Base-by-base conservation (phyloP, 2,888 invertebrate genomes). In the Phasia obesa region DNA sequence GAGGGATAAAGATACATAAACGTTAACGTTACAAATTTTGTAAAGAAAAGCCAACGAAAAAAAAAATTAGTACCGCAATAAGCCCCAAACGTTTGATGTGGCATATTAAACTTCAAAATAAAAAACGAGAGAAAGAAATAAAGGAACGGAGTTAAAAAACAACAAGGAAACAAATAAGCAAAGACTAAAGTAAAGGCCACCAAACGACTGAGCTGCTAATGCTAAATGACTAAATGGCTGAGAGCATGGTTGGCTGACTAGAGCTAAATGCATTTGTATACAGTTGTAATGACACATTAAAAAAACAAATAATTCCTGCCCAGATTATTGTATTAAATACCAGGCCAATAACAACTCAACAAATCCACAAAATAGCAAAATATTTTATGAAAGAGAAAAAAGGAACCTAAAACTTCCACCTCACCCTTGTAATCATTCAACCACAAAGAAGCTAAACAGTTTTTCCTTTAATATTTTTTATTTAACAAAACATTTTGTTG, bases 71-170 rank as follows among this genome's bases (percentile, higher is more conserved):
- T 21, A 42, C 77, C 69, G 44, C 79, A 74, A 51, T 60, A 27
- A 67, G 19, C 44, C 55, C 17, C 53, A 79, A 80, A 55, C 69
- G 62, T 80, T 74, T 74, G 80, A 69, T 80, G 74, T 80, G 80
- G 80, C 62, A 57, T 74, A 74, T 65, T 67, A 80, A 57, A 74
- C 62, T 69, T 25, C 35, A 51, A 47, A 51, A 49, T 51, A 21
- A 3, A 13, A 35, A 31, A 25, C 7, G 13, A n/a, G n/a, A 59
- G 19, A 38, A 21, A 70, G 23, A 42, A 51, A 4, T n/a, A 2
- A 47, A 21, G 31, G 23, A 70, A 11, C n/a, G 11, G 31, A 59
- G 44, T 15, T 57, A 7, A 21, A 27, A 3, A 67, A 35, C 35
- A 17, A 6, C 23, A 38, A 53, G 6, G 17, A 57, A 65, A 64